Percentiles rank a stretch among this genome's conserved stretches.
Evolutionary conservation across 2,797 vertebrate genomes (phyloP).

Genomic region (Sebastes dallii): DNA sequence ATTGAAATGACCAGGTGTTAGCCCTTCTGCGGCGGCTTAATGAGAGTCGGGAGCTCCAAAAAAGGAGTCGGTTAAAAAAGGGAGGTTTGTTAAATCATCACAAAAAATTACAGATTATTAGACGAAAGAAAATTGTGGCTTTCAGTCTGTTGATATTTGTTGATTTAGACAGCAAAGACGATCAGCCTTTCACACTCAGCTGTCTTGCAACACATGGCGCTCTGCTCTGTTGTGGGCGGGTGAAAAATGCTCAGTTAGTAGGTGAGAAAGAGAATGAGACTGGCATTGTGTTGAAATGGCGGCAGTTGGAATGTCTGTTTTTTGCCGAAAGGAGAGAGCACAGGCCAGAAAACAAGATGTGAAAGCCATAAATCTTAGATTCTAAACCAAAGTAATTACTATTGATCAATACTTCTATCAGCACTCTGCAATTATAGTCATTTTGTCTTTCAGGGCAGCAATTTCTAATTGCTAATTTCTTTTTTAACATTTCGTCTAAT

Average conservation of each 20-base stretch:
- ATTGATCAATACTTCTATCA: constrained; percentile 26
- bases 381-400: constrained; percentile 19
- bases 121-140: background rate
- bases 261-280: background rate
- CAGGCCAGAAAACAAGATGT: background rate
- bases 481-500: constrained; percentile 24
- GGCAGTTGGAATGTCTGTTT: background rate
- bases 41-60: constrained; percentile 9
- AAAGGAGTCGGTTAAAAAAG: background rate
- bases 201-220: background rate
- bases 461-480: constrained; percentile 9
- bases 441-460: constrained; percentile 17
- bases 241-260: constrained; percentile 6
- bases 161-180: background rate
- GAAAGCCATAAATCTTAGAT: constrained; percentile 18
- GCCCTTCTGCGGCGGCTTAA: background rate
- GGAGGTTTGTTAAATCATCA: background rate
- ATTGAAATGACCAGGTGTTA: constrained; percentile 13
- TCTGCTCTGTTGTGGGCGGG: background rate
- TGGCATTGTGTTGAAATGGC: background rate
- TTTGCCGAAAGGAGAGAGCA: background rate
- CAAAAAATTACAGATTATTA: background rate
- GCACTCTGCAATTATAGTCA: constrained; percentile 17
- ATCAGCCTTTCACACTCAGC: background rate
- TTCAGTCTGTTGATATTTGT: background rate